Conservation (phyloP, 2,888 invertebrate genomes). For the Nomada ruficornis region DNA sequence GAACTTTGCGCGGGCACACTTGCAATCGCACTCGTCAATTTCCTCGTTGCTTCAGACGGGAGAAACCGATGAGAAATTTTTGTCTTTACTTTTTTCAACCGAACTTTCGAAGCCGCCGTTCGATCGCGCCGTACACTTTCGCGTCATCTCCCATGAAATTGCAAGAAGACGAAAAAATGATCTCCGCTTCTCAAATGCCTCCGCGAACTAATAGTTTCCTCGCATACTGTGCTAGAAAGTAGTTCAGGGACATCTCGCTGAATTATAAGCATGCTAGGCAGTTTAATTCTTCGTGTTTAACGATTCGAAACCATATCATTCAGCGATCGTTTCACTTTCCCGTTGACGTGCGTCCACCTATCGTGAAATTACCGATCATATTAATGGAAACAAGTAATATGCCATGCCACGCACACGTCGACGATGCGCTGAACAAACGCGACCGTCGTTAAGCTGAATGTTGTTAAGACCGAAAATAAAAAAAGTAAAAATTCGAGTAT, state of each 20-base stretch:
- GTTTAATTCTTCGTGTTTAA: slow-evolving; percentile 23
- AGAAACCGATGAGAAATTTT: not conserved
- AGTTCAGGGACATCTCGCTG: slow-evolving; percentile 47
- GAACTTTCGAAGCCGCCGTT: not conserved
- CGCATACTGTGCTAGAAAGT: slow-evolving; percentile 38
- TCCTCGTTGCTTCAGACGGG: not conserved
- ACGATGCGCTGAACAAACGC: not conserved
- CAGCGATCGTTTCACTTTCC: slow-evolving; percentile 5
- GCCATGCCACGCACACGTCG: not conserved
- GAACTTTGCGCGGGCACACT: not conserved
- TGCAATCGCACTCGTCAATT: not conserved
- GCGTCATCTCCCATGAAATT: not conserved
- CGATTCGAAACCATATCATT: slow-evolving; percentile 38
- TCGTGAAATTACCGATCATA: slow-evolving; percentile 9
- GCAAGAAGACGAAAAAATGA: not conserved
- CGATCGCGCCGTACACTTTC: not conserved
- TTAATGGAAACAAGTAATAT: not conserved
- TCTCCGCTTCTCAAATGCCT: not conserved
- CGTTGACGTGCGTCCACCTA: not conserved
- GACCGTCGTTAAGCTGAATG: not conserved
- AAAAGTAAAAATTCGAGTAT: slow-evolving; percentile 37
- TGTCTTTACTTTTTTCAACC: not conserved
- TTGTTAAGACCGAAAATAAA: no score
- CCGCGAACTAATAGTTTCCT: slow-evolving; percentile 5
- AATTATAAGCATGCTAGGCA: slow-evolving; percentile 1